phyloP scores from a whole-genome alignment of 2,797 vertebrate genomes.

The Myotis myotis region DNA sequence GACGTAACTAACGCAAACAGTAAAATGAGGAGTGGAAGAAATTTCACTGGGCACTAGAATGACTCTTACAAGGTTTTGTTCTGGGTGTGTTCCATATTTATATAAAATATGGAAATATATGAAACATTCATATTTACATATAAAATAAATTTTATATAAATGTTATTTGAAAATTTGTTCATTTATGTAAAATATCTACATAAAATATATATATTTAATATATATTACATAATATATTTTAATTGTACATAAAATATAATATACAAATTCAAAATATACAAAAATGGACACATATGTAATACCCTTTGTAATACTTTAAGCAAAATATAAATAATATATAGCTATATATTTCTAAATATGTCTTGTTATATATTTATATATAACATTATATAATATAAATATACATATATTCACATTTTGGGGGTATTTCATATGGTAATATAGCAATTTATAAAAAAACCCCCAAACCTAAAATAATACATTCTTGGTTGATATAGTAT shows the following conservation, averaged over 20 bases:
- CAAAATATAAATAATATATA: neutral
- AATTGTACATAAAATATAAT: neutral
- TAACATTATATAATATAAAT: neutral
- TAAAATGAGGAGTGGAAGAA: neutral
- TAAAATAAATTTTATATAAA: neutral
- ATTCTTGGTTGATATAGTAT: neutral
- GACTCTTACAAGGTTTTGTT: neutral
- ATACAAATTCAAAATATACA: neutral
- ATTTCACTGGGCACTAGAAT: neutral
- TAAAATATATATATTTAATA: neutral
- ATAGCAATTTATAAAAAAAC: neutral
- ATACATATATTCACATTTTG: neutral
- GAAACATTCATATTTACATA: neutral
- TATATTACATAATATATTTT: neutral
- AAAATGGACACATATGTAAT: too few species aligned
- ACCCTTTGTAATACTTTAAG: too few species aligned
- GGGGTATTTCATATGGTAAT: neutral
- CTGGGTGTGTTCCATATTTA: neutral
- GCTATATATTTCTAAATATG: constrained; percentile 21
- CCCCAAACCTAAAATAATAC: neutral
- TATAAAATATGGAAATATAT: neutral
- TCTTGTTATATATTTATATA: neutral
- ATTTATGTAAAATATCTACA: neutral
- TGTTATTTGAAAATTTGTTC: constrained; percentile 6
- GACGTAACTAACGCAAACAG: neutral